These are phyloP conservation scores for Charadrius vociferus DNA, from an alignment of 2,113 vertebrate species.

Conservation along the genomic window DNA sequence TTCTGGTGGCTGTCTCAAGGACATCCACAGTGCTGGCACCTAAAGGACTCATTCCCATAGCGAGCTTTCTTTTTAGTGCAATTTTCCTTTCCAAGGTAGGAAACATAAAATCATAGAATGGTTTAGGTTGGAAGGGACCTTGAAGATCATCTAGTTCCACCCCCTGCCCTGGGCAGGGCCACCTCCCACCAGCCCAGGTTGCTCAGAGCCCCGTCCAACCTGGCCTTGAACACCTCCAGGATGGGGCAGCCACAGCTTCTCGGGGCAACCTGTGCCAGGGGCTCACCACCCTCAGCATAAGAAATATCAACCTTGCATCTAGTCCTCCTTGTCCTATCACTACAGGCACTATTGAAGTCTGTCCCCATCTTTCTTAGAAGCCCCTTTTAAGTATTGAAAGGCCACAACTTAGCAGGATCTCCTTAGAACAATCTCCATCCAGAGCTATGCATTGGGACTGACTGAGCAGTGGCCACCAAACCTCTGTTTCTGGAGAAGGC, in stretches of 20 bases:
- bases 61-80: too few species aligned
- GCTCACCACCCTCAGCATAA: fast-evolving
- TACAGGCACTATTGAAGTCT: not conserved
- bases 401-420: not conserved
- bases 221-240: not conserved
- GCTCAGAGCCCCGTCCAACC: not conserved
- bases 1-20: not conserved
- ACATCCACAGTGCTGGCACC: fast-evolving
- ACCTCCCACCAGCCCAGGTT: not conserved
- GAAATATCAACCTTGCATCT: too few species aligned
- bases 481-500: not conserved
- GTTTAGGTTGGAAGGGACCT: too few species aligned
- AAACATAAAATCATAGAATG: too few species aligned
- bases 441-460: too few species aligned
- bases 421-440: not conserved
- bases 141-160: too few species aligned
- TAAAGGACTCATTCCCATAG: not conserved
- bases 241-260: not conserved
- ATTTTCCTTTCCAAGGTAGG: not conserved
- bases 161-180: not conserved
- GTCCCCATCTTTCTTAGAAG: not conserved
- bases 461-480: not conserved
- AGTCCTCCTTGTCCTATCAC: not conserved
- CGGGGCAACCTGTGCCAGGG: not conserved
- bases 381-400: not conserved